Percentiles rank a stretch among this genome's conserved stretches.
Evolutionary conservation across 35 echinoderm and acorn worm genomes (phyloP).

Genomic region (Eucidaris tribuloides): DNA sequence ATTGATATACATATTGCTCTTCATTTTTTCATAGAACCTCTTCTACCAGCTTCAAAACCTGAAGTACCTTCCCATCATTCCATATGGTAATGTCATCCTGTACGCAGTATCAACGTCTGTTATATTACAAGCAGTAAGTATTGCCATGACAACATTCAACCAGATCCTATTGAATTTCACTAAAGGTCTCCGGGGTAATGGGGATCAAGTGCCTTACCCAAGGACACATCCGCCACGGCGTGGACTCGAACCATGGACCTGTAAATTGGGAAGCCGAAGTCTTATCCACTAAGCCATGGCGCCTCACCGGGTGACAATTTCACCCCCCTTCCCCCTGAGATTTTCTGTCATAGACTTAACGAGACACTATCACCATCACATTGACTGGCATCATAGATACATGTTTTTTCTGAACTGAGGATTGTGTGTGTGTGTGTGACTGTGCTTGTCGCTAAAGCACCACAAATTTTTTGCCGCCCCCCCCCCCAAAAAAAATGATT

Average conservation of each 20-base stretch:
- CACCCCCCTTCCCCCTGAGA: too few species aligned
- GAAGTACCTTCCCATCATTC: conserved; percentile 68
- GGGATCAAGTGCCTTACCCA: too few species aligned
- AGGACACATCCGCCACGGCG: too few species aligned
- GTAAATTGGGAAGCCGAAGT: too few species aligned
- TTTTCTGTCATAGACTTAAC: too few species aligned
- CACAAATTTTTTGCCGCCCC: too few species aligned
- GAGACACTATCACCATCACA: background rate
- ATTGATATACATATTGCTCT: too few species aligned
- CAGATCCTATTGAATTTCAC: background rate
- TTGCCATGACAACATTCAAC: background rate
- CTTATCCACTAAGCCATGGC: background rate
- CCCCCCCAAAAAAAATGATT: too few species aligned
- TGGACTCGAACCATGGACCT: too few species aligned
- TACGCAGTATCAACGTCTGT: conserved; percentile 73
- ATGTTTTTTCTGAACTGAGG: background rate
- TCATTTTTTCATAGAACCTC: conserved; percentile 53
- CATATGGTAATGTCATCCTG: conserved; percentile 54
- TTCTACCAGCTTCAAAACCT: conserved; percentile 64
- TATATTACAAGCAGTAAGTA: conserved; percentile 94
- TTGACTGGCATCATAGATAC: background rate
- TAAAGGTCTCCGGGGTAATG: background rate
- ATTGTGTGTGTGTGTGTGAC: background rate
- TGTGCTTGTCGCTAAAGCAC: too few species aligned
- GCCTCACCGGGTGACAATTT: background rate